Conservation (phyloP, 2,888 invertebrate species). For the Stenchaetothrips biformis region DNA sequence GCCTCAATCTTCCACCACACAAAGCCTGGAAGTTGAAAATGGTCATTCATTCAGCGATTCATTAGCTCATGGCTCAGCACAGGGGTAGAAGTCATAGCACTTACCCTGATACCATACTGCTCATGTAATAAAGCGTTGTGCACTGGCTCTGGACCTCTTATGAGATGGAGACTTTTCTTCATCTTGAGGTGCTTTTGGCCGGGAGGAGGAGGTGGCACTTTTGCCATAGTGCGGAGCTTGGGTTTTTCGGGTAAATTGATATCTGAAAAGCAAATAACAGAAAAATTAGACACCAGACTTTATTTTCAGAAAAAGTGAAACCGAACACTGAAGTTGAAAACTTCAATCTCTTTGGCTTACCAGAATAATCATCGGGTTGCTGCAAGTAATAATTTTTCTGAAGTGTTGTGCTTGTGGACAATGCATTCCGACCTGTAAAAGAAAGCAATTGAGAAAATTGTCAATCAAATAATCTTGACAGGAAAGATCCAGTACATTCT, state of each 20-base stretch:
- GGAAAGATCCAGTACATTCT: neutral
- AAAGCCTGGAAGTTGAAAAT: constrained; percentile 56
- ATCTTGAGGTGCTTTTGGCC: constrained; percentile 72
- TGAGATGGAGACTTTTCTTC: constrained; percentile 74
- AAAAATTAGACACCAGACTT: neutral
- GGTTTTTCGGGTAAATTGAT: constrained; percentile 67
- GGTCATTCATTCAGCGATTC: constrained; percentile 15
- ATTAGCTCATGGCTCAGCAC: neutral
- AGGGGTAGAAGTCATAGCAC: constrained; percentile 40
- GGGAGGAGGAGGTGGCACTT: constrained; percentile 63
- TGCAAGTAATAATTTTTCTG: neutral
- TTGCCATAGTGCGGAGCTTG: constrained; percentile 66
- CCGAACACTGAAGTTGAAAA: neutral
- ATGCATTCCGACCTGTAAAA: neutral
- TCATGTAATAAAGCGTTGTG: constrained; percentile 82
- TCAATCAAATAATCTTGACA: neutral
- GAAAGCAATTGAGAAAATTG: neutral
- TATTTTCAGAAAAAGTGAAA: neutral
- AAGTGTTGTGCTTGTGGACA: neutral
- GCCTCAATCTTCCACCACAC: constrained; percentile 73
- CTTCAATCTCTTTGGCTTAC: neutral
- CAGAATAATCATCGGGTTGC: neutral
- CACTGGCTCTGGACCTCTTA: constrained; percentile 84
- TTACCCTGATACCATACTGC: constrained; percentile 89
- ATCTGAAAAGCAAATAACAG: constrained; percentile 49